Evolutionary conservation across 1,140 invertebrate genomes (phyloP), one percentile per base, ranked within the genome.

Genomic region (Eueides isabella): DNA sequence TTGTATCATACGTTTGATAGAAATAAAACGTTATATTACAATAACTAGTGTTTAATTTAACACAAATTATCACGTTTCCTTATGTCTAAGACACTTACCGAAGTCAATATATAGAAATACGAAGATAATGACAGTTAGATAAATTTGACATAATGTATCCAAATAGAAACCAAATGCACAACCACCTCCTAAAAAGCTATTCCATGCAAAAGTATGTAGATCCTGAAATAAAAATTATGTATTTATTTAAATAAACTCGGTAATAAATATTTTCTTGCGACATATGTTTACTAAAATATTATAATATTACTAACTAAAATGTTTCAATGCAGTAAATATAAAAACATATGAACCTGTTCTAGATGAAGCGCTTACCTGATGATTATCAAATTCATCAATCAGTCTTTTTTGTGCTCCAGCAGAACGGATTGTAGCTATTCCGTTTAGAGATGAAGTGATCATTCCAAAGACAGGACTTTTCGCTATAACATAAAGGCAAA

Each of bases 391-490:
- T 64, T 96, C 94, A 62, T 95, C 91, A 65, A 95, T 94, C 67
- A 98, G 94, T 79, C 95, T 93, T 48, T 93, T 82, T 84, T 96
- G 94, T 7, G 94, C 93, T 11, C 94, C 94, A 48, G 95, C 95
- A 23, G 97, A 96, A 78, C 97, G 93, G 44, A 98, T 97, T 0
- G 97, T 97, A 26, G 95, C 94, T 14, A 98, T 89, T 30, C 97
- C 97, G 79, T 95, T 95, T 1, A 98, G 78, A 2, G 96, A 96
- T 3, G 96, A 94, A 62, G 95, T 96, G 1, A 98, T 94, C 79
- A 97, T 96, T 3, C 96, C 96, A 84, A 97, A 97, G 0, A 98
- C 95, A 2, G 97, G 97, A 92, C 95, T 96, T 84, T 95, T 95
- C 5, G 95, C 95, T 96, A 74, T 72, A 95, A 94, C 80, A 68